These are phyloP conservation scores for Plodia interpunctella DNA, from an alignment of 1,140 invertebrate genomes.

Conservation along the genomic window DNA sequence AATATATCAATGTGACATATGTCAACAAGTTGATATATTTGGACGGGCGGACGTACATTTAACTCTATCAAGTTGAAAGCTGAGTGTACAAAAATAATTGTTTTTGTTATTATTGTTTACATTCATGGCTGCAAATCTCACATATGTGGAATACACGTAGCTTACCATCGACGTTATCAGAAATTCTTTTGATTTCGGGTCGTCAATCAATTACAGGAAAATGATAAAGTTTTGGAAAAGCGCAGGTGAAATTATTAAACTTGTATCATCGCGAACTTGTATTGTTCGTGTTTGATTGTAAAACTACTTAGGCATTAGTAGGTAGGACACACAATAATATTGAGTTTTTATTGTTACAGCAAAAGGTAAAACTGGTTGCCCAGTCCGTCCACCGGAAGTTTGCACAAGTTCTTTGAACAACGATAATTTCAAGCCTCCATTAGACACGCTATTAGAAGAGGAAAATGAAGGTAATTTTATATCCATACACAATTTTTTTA, in stretches of 20 bases:
- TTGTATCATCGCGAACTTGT: slow-evolving; percentile 8
- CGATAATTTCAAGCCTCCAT: slow-evolving; percentile 25
- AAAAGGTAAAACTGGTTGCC: slow-evolving; percentile 67
- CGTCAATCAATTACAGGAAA: slow-evolving; percentile 24
- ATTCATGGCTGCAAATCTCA: slow-evolving; percentile 33
- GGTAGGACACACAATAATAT: slow-evolving; percentile 6
- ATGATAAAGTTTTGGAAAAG: slow-evolving; percentile 75
- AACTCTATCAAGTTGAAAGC: background rate
- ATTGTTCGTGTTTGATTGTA: background rate
- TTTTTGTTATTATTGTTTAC: slow-evolving; percentile 42
- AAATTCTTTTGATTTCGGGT: slow-evolving; percentile 13
- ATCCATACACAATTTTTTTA: slow-evolving; percentile 19
- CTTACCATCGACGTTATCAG: slow-evolving; percentile 19
- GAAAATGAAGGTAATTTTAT: slow-evolving; percentile 44
- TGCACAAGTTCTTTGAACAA: slow-evolving; percentile 21
- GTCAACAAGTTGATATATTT: background rate
- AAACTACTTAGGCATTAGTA: background rate
- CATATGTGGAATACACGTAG: slow-evolving; percentile 36
- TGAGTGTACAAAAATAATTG: background rate
- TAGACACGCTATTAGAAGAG: slow-evolving; percentile 40
- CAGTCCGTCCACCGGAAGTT: slow-evolving; percentile 59
- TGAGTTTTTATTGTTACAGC: slow-evolving; percentile 41
- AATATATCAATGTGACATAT: background rate
- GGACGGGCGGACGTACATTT: background rate
- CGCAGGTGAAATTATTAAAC: slow-evolving; percentile 44